Evolutionary conservation across 2,113 vertebrate species (phyloP).

Genomic region (Sula dactylatra): DNA sequence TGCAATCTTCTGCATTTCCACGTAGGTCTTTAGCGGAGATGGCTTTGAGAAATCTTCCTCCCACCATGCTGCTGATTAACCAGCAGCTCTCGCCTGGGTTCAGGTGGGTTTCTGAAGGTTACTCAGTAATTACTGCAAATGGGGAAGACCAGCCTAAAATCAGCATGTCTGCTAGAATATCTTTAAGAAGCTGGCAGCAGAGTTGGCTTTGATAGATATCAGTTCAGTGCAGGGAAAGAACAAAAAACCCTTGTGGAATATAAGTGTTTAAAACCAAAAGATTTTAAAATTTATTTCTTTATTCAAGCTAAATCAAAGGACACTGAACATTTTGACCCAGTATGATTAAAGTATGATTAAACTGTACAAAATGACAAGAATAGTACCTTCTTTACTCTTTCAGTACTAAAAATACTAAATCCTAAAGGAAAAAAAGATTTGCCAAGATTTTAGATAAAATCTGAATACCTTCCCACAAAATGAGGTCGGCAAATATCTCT

Average conservation of each 20-base stretch:
- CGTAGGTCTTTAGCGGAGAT: not conserved
- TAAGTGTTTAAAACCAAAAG: not conserved
- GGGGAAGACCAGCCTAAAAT: not conserved
- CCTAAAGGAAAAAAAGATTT: not conserved
- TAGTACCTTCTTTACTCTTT: not conserved
- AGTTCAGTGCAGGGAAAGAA: not conserved
- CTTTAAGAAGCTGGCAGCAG: not conserved
- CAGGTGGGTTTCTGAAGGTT: not conserved
- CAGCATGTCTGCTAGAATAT: not conserved
- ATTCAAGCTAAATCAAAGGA: not conserved
- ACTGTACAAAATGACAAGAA: not conserved
- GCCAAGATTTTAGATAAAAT: not conserved
- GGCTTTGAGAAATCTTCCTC: constrained; percentile 20
- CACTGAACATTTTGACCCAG: not conserved
- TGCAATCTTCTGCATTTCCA: not conserved
- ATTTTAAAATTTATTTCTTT: not conserved
- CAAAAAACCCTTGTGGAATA: not conserved
- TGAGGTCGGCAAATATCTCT: not conserved
- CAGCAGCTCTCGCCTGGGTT: not conserved
- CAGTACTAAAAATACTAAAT: not conserved
- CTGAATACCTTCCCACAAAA: not conserved
- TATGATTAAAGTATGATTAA: constrained; percentile 51
- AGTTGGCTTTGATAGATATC: not conserved
- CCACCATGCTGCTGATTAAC: not conserved
- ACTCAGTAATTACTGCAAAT: not conserved